Conservation (phyloP, 2,113 vertebrate species). For the Apeltes quadracus region DNA sequence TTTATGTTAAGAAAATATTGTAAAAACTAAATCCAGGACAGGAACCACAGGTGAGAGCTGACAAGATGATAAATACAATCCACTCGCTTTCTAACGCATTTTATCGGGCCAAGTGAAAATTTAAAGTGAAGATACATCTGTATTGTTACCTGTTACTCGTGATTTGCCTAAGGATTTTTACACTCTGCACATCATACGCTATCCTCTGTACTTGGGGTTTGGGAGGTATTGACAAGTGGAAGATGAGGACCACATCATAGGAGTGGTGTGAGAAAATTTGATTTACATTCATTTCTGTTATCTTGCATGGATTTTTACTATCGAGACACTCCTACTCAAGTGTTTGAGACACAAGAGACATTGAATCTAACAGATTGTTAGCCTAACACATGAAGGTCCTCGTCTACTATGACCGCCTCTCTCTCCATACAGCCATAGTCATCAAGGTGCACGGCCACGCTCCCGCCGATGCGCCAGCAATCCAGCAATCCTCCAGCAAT, state of each 20-base stretch:
- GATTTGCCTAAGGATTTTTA: neutral
- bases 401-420: neutral
- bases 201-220: neutral
- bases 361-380: neutral
- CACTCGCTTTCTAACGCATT: neutral
- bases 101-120: neutral
- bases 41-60: no score
- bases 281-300: neutral
- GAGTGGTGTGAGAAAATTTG: neutral
- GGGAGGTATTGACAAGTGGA: neutral
- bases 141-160: no score
- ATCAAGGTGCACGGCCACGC: neutral
- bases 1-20: neutral
- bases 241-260: neutral
- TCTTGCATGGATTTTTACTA: neutral
- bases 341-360: neutral
- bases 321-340: neutral
- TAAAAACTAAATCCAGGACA: neutral
- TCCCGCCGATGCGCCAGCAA: conserved; percentile 24
- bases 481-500: conserved; percentile 25
- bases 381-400: neutral
- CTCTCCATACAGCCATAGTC: neutral
- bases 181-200: neutral
- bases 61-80: neutral
- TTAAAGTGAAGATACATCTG: no score